Evolutionary conservation across 2,113 vertebrate species (phyloP).

Genomic region (Prunella fulvescens): DNA sequence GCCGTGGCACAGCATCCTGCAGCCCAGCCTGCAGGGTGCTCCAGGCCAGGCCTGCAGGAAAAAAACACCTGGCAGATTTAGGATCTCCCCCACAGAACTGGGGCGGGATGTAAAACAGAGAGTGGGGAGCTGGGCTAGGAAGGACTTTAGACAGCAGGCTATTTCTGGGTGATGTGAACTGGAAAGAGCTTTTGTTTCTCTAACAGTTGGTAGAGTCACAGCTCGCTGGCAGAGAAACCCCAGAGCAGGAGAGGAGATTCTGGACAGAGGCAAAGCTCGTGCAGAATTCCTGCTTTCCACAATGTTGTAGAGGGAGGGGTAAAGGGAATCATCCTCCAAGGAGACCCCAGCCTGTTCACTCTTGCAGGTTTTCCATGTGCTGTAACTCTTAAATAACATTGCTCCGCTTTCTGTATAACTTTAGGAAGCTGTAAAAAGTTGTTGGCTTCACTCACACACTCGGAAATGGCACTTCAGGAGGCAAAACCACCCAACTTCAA

Average conservation of each 20-base stretch:
- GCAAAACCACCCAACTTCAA: neutral
- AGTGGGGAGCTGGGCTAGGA: neutral
- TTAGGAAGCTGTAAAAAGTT: neutral
- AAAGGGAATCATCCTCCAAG: neutral
- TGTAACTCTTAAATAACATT: neutral
- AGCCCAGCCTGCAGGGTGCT: neutral
- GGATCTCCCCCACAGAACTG: neutral
- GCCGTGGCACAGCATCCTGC: neutral
- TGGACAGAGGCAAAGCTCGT: neutral
- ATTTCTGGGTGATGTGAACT: conserved; percentile 21
- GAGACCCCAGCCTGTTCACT: neutral
- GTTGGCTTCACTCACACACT: neutral
- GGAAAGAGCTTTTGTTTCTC: conserved; percentile 32
- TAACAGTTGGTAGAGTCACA: conserved; percentile 8
- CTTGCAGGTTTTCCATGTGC: neutral
- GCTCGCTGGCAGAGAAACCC: neutral
- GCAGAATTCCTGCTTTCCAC: neutral
- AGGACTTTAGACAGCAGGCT: neutral
- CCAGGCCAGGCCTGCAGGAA: neutral
- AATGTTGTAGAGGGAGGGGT: neutral
- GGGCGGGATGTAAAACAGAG: neutral
- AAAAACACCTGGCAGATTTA: neutral
- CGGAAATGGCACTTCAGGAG: neutral
- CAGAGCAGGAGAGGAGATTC: neutral
- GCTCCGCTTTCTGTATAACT: neutral